Evolutionary conservation across 2,797 vertebrate genomes (phyloP).

Genomic region (Micropoecilia bifurca): DNA sequence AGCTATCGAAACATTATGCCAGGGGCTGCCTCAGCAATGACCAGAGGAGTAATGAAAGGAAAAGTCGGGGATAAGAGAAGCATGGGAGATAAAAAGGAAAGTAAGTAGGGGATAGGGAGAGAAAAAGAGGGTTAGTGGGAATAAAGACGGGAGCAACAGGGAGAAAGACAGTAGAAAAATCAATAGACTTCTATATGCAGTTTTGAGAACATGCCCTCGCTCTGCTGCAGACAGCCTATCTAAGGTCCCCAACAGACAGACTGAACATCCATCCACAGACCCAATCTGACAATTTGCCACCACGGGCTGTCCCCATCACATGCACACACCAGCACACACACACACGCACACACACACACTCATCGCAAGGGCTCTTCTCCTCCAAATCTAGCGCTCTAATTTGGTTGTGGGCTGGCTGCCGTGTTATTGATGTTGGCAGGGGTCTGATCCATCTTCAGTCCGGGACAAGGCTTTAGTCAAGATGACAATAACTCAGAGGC

Average conservation of each 20-base stretch:
- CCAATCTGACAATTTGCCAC: constrained; percentile 56
- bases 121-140: constrained; percentile 28
- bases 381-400: constrained; percentile 66
- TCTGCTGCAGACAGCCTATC: constrained; percentile 51
- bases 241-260: constrained; percentile 61
- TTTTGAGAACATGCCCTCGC: constrained; percentile 56
- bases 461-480: constrained; percentile 65
- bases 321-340: constrained; percentile 10
- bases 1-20: constrained; percentile 68
- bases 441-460: constrained; percentile 68
- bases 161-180: constrained; percentile 64
- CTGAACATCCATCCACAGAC: constrained; percentile 61
- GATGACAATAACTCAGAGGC: constrained; percentile 66
- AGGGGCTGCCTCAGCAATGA: constrained; percentile 61
- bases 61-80: constrained; percentile 40
- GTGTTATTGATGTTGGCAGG: constrained; percentile 71
- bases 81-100: constrained; percentile 24
- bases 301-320: constrained; percentile 40
- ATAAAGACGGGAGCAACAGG: constrained; percentile 25
- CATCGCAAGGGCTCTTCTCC: constrained; percentile 34
- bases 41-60: constrained; percentile 66
- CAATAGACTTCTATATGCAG: constrained; percentile 68
- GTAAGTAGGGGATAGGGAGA: constrained; percentile 18
- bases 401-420: constrained; percentile 54
- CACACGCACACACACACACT: constrained; percentile 28